phyloP scores from a whole-genome alignment of 2,113 vertebrate species.

The Rutilus rutilus region DNA sequence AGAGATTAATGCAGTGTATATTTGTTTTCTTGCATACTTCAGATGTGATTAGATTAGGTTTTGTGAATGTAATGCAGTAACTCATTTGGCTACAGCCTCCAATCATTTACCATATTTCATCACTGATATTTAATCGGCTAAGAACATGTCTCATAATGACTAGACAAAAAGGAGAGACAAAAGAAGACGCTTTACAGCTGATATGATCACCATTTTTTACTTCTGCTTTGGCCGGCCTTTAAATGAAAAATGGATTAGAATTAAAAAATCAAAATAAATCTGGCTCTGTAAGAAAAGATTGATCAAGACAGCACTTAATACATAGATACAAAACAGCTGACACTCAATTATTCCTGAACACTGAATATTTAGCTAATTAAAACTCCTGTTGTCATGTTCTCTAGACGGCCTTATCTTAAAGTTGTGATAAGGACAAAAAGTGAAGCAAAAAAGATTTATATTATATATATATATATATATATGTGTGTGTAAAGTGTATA shows the following conservation, averaged over 20 bases:
- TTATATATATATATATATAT: no score
- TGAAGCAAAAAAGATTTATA: not conserved
- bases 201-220: not conserved
- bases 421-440: not conserved
- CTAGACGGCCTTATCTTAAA: not conserved
- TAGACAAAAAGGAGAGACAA: conserved; percentile 1
- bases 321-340: not conserved
- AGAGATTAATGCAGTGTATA: not conserved
- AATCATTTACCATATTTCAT: conserved; percentile 38
- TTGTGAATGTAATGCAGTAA: conserved; percentile 15
- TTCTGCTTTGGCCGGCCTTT: not conserved
- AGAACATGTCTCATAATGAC: conserved; percentile 30
- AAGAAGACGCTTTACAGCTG: not conserved
- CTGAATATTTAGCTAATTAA: not conserved
- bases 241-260: not conserved
- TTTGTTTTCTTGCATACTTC: conserved; percentile 13
- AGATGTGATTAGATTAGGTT: not conserved
- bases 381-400: not conserved
- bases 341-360: not conserved
- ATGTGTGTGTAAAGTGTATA: not conserved
- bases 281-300: not conserved
- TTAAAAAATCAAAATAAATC: not conserved
- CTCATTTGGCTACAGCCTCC: not conserved
- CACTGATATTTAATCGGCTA: not conserved
- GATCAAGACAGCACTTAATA: not conserved